Evolutionary conservation across 2,888 invertebrate genomes (phyloP).

Genomic region (Caenorhabditis panamensis): DNA sequence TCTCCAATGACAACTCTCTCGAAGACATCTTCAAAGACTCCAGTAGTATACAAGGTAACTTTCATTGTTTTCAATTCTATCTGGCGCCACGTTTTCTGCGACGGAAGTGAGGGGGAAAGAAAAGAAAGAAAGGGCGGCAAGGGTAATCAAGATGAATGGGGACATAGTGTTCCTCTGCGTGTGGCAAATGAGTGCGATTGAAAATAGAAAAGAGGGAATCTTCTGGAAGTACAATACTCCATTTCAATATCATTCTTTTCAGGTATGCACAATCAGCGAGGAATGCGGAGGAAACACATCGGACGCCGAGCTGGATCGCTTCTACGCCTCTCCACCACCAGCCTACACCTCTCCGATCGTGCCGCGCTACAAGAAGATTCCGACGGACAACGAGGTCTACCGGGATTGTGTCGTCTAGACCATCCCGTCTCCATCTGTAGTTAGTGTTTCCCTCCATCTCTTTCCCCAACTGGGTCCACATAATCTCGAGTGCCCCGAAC

Average conservation of each 20-base stretch:
- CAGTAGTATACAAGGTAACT: slow-evolving; percentile 36
- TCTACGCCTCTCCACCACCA: slow-evolving; percentile 24
- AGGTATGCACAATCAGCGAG: slow-evolving; percentile 48
- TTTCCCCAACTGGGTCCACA: not conserved
- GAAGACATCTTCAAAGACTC: not conserved
- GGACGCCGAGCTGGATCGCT: slow-evolving; percentile 9
- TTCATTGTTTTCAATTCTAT: not conserved
- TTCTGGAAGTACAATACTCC: too few relatives aligned
- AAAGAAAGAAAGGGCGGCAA: slow-evolving; percentile 4
- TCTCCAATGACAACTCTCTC: not conserved
- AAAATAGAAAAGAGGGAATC: not conserved
- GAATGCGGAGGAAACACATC: slow-evolving; percentile 9
- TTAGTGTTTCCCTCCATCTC: not conserved
- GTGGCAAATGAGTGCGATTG: not conserved
- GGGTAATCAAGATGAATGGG: slow-evolving; percentile 38
- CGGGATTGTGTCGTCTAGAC: slow-evolving; percentile 8
- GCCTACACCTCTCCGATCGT: slow-evolving; percentile 26
- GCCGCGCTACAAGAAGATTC: slow-evolving; percentile 21
- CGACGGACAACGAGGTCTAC: slow-evolving; percentile 13
- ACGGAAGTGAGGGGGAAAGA: slow-evolving; percentile 18
- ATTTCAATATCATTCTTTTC: too few relatives aligned
- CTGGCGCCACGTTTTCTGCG: slow-evolving; percentile 24
- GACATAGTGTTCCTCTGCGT: not conserved
- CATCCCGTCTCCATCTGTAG: not conserved
- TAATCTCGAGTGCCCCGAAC: not conserved